Conservation (phyloP, 2,888 invertebrate genomes). For the Sthenelais limicola region DNA sequence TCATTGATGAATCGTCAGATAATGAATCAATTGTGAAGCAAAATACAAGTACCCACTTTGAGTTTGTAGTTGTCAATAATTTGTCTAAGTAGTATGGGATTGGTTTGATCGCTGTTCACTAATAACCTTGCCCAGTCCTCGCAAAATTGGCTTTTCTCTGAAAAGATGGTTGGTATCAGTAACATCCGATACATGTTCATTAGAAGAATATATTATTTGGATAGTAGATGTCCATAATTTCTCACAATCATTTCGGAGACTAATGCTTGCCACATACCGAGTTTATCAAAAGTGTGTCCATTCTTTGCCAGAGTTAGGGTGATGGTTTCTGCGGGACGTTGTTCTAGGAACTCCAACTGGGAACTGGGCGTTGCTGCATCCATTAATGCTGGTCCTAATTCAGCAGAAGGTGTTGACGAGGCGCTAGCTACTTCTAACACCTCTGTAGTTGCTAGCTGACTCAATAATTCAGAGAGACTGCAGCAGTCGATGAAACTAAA, state of each 20-base stretch:
- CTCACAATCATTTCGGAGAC: neutral
- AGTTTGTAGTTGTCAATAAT: constrained; percentile 59
- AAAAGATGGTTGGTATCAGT: neutral
- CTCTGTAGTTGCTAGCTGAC: constrained; percentile 47
- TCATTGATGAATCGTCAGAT: too few species aligned
- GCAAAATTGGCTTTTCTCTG: constrained; percentile 61
- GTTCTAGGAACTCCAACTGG: constrained; percentile 8
- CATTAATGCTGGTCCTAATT: constrained; percentile 8
- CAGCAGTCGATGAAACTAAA: constrained; percentile 53
- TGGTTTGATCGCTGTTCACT: constrained; percentile 51
- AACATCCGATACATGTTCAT: neutral
- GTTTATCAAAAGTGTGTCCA: constrained; percentile 15
- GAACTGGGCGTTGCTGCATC: neutral
- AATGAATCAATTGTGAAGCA: neutral
- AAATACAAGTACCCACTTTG: constrained; percentile 47
- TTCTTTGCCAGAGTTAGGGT: constrained; percentile 20
- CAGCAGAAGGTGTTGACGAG: constrained; percentile 24
- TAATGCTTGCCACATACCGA: neutral
- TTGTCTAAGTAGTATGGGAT: constrained; percentile 55
- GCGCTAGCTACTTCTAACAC: constrained; percentile 26
- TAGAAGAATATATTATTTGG: neutral
- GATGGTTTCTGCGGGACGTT: constrained; percentile 25
- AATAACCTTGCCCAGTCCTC: constrained; percentile 60
- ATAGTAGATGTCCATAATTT: too few species aligned
- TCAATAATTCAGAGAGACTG: constrained; percentile 56